Conservation (phyloP, 2,888 invertebrate genomes). For the Eupeodes latifasciatus region DNA sequence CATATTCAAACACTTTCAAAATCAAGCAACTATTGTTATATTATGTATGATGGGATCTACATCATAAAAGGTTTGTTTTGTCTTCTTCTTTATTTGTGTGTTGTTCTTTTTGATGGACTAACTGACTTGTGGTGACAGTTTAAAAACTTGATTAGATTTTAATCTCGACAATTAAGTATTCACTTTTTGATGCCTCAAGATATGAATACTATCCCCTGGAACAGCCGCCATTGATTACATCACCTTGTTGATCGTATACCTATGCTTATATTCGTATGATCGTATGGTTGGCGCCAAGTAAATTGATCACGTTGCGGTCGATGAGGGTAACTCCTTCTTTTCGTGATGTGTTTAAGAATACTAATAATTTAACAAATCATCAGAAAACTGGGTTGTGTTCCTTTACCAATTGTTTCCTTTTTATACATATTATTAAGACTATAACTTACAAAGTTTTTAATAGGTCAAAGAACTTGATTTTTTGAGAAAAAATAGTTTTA, state of each 20-base stretch:
- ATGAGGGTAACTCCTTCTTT: slow-evolving; percentile 57
- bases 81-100: background rate
- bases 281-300: slow-evolving; percentile 60
- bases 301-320: slow-evolving; percentile 66
- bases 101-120: background rate
- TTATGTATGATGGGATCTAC: background rate
- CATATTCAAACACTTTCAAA: slow-evolving; percentile 71
- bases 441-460: background rate
- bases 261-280: slow-evolving; percentile 2
- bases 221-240: slow-evolving; percentile 45
- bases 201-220: background rate
- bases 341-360: slow-evolving; percentile 44
- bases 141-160: slow-evolving; percentile 47
- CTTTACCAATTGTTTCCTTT: background rate
- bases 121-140: slow-evolving; percentile 57
- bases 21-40: slow-evolving; percentile 2
- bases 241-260: slow-evolving; percentile 29
- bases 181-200: slow-evolving; percentile 29
- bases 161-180: slow-evolving; percentile 60
- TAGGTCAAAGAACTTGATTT: slow-evolving; percentile 14
- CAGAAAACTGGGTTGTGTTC: slow-evolving; percentile 9
- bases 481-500: background rate
- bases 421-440: background rate
- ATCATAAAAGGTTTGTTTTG: background rate
- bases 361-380: slow-evolving; percentile 45